Percentiles rank a stretch among this genome's conserved stretches.
phyloP scores from a whole-genome alignment of 2,113 vertebrate genomes.

The Clinocottus analis region DNA sequence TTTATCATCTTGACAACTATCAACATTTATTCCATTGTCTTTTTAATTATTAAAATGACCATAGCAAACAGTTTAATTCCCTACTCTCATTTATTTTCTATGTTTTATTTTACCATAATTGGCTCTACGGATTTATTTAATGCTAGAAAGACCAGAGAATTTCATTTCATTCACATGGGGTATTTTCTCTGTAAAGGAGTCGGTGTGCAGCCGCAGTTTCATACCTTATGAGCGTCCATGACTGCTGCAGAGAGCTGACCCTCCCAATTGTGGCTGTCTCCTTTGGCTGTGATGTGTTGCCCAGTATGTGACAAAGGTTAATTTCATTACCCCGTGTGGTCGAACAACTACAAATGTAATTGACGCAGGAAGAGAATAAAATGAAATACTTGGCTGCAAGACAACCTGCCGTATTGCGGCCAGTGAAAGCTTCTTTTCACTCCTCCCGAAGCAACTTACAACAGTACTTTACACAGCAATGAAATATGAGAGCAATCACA shows the following conservation, averaged over 20 bases:
- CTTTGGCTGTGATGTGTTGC: conserved; percentile 44
- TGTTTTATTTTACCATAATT: too few relatives aligned
- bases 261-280: conserved; percentile 42
- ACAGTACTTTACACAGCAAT: conserved; percentile 20
- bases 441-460: not conserved
- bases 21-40: too few relatives aligned
- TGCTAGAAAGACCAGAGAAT: not conserved
- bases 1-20: too few relatives aligned
- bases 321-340: conserved; percentile 72
- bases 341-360: conserved; percentile 64
- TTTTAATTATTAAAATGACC: too few relatives aligned
- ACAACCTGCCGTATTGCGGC: conserved; percentile 20
- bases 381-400: conserved; percentile 37
- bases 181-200: not conserved
- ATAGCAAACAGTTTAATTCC: too few relatives aligned
- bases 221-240: too few relatives aligned
- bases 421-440: not conserved
- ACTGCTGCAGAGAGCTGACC: not conserved
- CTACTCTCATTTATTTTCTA: too few relatives aligned
- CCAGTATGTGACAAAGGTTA: conserved; percentile 65
- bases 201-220: not conserved
- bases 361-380: conserved; percentile 39
- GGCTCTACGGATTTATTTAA: not conserved
- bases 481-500: conserved; percentile 23
- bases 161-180: not conserved